Conservation (phyloP, 2,113 vertebrate genomes). For the Tylochromis polylepis region DNA sequence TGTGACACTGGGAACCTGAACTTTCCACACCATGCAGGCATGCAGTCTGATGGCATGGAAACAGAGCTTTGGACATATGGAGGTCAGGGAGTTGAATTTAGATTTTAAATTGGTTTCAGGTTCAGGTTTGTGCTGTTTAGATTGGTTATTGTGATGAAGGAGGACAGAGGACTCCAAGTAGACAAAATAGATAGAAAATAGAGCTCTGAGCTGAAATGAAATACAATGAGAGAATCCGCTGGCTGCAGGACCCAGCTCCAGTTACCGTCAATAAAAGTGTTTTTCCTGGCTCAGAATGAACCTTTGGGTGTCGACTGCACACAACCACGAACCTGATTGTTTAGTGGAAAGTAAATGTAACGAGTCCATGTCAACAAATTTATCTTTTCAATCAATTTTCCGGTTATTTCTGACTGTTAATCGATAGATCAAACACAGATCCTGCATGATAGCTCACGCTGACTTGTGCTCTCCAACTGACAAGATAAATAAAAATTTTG, state of each 20-base stretch:
- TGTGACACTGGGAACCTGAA: constrained; percentile 54
- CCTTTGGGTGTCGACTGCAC: background rate
- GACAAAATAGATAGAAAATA: background rate
- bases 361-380: background rate
- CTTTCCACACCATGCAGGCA: constrained; percentile 50
- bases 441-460: background rate
- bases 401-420: background rate
- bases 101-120: constrained; percentile 42
- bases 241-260: constrained; percentile 14
- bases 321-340: background rate
- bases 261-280: constrained; percentile 32
- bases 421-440: background rate
- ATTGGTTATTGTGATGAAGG: background rate
- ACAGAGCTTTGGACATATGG: constrained; percentile 18
- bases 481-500: rapidly evolving
- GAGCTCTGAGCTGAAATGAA: constrained; percentile 50
- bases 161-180: background rate
- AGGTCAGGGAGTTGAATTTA: constrained; percentile 46
- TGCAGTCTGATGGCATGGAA: constrained; percentile 39
- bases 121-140: background rate
- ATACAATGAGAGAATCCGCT: constrained; percentile 52
- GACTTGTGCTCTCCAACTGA: background rate
- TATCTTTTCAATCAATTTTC: background rate
- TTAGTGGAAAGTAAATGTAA: background rate
- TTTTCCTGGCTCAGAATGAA: background rate